Evolutionary conservation across 2,888 invertebrate genomes (phyloP).

Genomic region (Arrhopalites spinosus): DNA sequence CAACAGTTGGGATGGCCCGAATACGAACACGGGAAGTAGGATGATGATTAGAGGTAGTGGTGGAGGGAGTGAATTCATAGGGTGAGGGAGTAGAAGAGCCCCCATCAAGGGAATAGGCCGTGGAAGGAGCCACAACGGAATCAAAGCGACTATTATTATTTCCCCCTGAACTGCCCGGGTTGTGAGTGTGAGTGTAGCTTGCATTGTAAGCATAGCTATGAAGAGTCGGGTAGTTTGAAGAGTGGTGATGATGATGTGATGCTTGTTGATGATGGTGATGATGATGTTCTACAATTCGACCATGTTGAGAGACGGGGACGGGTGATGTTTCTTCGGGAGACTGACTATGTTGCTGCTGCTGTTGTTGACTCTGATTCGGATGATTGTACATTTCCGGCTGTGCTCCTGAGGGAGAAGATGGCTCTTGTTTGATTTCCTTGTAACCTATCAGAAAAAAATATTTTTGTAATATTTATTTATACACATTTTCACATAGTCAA

Average conservation of each 20-base stretch:
- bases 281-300: conserved; percentile 6
- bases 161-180: neutral
- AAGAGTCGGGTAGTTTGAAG: neutral
- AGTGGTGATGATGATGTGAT: conserved; percentile 15
- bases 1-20: conserved; percentile 8
- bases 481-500: too few relatives aligned
- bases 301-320: conserved; percentile 1
- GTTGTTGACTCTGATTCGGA: conserved; percentile 35
- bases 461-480: neutral
- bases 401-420: conserved; percentile 28
- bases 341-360: conserved; percentile 23
- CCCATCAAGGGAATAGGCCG: conserved; percentile 5
- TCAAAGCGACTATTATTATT: neutral
- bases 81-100: conserved; percentile 1
- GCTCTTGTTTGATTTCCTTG: conserved; percentile 38
- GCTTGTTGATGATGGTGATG: conserved; percentile 17
- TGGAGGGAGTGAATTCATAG: conserved; percentile 12
- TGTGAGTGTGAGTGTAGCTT: neutral
- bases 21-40: neutral
- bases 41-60: conserved; percentile 1
- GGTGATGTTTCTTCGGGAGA: conserved; percentile 4
- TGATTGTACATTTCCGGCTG: conserved; percentile 39
- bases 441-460: conserved; percentile 13
- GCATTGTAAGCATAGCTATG: neutral
- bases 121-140: neutral